phyloP scores from a whole-genome alignment of 2,888 invertebrate species.

The Rhamnusium bicolor region DNA sequence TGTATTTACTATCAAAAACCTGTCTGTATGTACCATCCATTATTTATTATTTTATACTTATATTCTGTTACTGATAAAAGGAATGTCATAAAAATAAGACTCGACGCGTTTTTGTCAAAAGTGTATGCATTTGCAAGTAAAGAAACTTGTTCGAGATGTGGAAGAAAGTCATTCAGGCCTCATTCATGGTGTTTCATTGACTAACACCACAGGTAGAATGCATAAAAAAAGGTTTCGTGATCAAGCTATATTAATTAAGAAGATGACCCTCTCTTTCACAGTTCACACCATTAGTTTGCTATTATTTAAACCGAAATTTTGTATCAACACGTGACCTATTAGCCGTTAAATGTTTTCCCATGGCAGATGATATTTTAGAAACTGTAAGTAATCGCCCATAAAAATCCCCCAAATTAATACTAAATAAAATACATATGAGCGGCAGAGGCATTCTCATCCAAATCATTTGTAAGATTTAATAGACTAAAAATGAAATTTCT shows the following conservation, averaged over 20 bases:
- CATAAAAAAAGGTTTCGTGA: slow-evolving; percentile 33
- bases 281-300: slow-evolving; percentile 43
- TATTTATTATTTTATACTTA: neutral
- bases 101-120: neutral
- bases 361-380: slow-evolving; percentile 10
- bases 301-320: slow-evolving; percentile 37
- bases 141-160: slow-evolving; percentile 11
- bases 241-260: slow-evolving; percentile 35
- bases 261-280: slow-evolving; percentile 30
- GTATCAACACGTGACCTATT: slow-evolving; percentile 41
- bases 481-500: too few relatives aligned
- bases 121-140: neutral
- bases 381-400: too few relatives aligned
- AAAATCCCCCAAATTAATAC: too few relatives aligned
- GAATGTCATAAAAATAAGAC: neutral
- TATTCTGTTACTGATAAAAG: neutral
- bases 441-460: too few relatives aligned
- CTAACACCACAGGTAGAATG: neutral
- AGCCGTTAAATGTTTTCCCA: slow-evolving; percentile 41
- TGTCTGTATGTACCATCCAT: neutral
- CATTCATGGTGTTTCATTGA: slow-evolving; percentile 1
- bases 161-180: slow-evolving; percentile 3
- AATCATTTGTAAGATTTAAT: too few relatives aligned
- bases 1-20: neutral
- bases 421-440: too few relatives aligned